A percentile compares a stretch with the other conserved stretches of the same genome.
These are phyloP conservation scores for Sinocyclocheilus rhinocerous DNA, from an alignment of 2,113 vertebrate genomes.

Conservation along the genomic window DNA sequence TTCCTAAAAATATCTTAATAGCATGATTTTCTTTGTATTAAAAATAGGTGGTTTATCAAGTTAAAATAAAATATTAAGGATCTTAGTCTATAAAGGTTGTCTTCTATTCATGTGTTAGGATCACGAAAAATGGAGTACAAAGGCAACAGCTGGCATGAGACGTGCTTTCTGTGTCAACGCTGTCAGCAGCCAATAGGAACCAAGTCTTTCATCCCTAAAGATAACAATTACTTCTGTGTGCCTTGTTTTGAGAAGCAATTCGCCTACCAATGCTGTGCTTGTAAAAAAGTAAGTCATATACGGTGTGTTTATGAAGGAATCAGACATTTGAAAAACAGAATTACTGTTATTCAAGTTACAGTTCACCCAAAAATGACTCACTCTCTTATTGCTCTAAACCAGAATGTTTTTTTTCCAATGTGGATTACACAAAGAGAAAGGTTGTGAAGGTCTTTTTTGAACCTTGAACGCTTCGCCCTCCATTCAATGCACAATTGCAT, in stretches of 20 bases:
- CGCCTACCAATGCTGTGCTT: slow-evolving; percentile 88
- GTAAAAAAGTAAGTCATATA: slow-evolving; percentile 86
- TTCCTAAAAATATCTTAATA: not conserved
- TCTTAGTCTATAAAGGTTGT: not conserved
- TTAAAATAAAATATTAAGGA: not conserved
- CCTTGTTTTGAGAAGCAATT: slow-evolving; percentile 97
- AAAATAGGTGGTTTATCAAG: not conserved
- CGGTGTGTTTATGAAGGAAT: not conserved
- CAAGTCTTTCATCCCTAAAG: slow-evolving; percentile 98
- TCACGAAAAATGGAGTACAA: slow-evolving; percentile 99
- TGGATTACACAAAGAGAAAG: not conserved
- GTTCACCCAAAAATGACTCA: not conserved
- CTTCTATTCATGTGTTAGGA: slow-evolving; percentile 73
- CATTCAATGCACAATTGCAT: not conserved
- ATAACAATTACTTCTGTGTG: slow-evolving; percentile 89
- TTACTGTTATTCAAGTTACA: not conserved
- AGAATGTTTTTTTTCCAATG: not conserved
- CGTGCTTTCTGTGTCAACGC: slow-evolving; percentile 92
- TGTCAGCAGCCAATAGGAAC: slow-evolving; percentile 98
- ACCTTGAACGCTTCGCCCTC: not conserved
- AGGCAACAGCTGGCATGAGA: slow-evolving; percentile 98
- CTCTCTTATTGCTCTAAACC: not conserved
- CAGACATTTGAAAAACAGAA: not conserved
- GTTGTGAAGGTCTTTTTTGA: not conserved
- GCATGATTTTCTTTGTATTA: not conserved